Percentiles rank a stretch among this genome's conserved stretches.
Conservation (phyloP, 2,797 vertebrate species). For the Naso thynnoides region DNA sequence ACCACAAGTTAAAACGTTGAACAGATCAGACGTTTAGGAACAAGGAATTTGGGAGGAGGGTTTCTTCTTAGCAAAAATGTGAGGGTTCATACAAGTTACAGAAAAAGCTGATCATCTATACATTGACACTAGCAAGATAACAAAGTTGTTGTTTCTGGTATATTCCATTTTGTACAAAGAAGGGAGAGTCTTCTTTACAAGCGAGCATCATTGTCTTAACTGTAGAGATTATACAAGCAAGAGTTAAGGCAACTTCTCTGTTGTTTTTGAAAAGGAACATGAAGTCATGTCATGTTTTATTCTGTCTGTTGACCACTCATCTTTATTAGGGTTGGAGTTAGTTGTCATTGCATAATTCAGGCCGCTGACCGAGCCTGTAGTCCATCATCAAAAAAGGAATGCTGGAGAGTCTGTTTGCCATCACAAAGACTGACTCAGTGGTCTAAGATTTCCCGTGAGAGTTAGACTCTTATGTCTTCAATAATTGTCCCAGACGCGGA, state of each 20-base stretch:
- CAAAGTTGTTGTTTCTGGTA: slow-evolving; percentile 82
- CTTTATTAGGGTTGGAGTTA: slow-evolving; percentile 66
- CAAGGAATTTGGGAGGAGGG: slow-evolving; percentile 44
- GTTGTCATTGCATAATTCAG: slow-evolving; percentile 85
- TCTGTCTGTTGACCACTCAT: slow-evolving; percentile 62
- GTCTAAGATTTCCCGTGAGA: slow-evolving; percentile 46
- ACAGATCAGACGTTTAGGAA: slow-evolving; percentile 72
- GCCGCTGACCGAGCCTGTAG: slow-evolving; percentile 72
- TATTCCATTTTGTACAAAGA: slow-evolving; percentile 85
- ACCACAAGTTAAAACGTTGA: slow-evolving; percentile 86
- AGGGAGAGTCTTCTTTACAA: slow-evolving; percentile 75
- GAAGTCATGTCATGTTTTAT: slow-evolving; percentile 69
- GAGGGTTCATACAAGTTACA: slow-evolving; percentile 85
- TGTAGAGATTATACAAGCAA: slow-evolving; percentile 86
- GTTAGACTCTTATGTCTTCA: slow-evolving; percentile 38
- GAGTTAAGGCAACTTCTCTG: slow-evolving; percentile 89
- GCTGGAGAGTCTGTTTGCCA: slow-evolving; percentile 66
- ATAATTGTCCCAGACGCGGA: slow-evolving; percentile 34
- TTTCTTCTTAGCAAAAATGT: slow-evolving; percentile 83
- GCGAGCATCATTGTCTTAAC: slow-evolving; percentile 82
- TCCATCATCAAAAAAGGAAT: slow-evolving; percentile 69
- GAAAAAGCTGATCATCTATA: slow-evolving; percentile 87
- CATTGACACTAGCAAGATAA: slow-evolving; percentile 88
- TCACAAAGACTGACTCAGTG: slow-evolving; percentile 51
- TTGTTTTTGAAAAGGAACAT: slow-evolving; percentile 82